Evolutionary conservation across 2,797 vertebrate genomes (phyloP).

Genomic region (Acanthopagrus latus): DNA sequence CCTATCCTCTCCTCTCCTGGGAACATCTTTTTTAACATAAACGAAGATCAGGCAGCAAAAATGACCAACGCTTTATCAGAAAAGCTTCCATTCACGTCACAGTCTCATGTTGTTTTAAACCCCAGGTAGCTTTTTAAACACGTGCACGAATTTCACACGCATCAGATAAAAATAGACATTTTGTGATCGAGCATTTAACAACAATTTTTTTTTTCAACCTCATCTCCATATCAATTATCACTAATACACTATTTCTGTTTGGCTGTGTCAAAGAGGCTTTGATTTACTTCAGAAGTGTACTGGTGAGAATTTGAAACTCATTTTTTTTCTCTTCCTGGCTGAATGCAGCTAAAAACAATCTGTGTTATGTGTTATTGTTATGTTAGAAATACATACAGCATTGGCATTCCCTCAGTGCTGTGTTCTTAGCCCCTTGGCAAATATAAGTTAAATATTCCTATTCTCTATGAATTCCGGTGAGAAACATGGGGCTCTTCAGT

Average conservation of each 20-base stretch:
- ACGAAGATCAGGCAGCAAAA: conserved; percentile 22
- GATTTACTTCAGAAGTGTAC: not conserved
- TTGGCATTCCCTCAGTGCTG: not conserved
- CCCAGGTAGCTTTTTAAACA: not conserved
- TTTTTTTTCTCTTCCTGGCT: not conserved
- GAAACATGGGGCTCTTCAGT: not conserved
- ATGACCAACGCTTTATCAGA: conserved; percentile 8
- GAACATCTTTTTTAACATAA: conserved; percentile 8
- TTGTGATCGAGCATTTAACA: conserved; percentile 6
- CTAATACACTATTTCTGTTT: not conserved
- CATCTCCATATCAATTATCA: not conserved
- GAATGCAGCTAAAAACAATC: not conserved
- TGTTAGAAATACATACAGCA: not conserved
- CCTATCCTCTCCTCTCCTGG: conserved; percentile 16
- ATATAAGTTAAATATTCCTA: not conserved
- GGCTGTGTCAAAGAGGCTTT: not conserved
- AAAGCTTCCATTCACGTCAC: conserved; percentile 2
- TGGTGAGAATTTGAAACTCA: not conserved
- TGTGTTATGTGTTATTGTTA: too few species aligned
- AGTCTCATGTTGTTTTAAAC: conserved; percentile 6
- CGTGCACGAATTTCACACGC: not conserved
- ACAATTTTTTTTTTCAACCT: conserved; percentile 15
- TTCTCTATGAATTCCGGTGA: not conserved
- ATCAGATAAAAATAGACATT: not conserved
- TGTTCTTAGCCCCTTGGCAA: not conserved